Evolutionary conservation across 2,113 vertebrate species (phyloP), one percentile per base, ranked within the genome.

Genomic region (Canis aureus): DNA sequence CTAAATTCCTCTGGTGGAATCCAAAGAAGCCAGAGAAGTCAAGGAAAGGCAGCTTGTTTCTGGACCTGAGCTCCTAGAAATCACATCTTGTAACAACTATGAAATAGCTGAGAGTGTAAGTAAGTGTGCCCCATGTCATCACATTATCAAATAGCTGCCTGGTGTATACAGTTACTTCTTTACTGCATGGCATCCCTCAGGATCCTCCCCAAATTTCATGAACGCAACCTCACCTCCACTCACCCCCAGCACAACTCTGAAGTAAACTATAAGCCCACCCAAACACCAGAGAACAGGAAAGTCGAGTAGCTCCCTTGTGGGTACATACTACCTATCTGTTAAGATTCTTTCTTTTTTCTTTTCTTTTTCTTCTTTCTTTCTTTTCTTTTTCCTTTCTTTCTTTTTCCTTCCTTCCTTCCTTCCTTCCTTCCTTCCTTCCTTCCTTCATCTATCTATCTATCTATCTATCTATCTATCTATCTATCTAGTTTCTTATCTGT

Each of bases 91-190:
- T 19, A 85, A 64, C 32, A 38, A 38, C 43, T 10, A 35, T 0
- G 6, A 7, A 6, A 16, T 1, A 29, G 57, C 1, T 29, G 49
- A 43, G 64, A 62, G 10, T 1, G 16, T 35, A 27, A 69, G 93
- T 20, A 55, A 90, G 19, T 1, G 19, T 11, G 17, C 3, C 29
- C 43, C 4, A 0, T 2, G 27, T 5, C 11, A 23, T 25, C 0
- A 1, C 69, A 19, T 19, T 2, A 19, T 16, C 86, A 29, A 29
- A 51, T 0, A 81, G 64, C 60, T 71, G 43, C 15, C 51, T 12
- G 32, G 51, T n/a, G 6, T 32, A 16, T 2, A 13, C n/a, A 53
- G 59, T 11, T 19, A 27, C 16, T 85, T 67, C 87, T 35, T 62
- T 69, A 51, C 20, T 79, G 4, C 1, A n/a, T 3, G 59, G 53